Evolutionary conservation across 2,797 vertebrate genomes (phyloP), one percentile per base, ranked within the genome.

Genomic region (Chromis chromis): DNA sequence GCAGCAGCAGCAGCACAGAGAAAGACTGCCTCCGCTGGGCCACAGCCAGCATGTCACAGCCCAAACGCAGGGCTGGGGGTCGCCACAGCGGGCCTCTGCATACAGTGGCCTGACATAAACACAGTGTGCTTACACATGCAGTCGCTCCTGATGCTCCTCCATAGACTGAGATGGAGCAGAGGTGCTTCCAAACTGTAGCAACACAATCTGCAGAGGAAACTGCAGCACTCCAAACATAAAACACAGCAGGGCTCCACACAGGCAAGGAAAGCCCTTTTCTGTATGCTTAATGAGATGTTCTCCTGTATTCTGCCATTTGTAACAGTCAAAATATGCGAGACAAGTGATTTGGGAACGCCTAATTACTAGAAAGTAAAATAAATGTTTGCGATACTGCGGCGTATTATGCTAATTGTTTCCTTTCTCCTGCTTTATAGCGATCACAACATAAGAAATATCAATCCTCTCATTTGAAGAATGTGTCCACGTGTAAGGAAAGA

Each of bases 1-100:
- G 82, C 81, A 25, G 82, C 55, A 6, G 75, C 64, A 64, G 85
- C 67, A 53, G 82, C 74, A 74, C 84, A 79, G 80, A 76, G 83
- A 78, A 88, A 76, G 85, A 76, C 86, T 73, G 85, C 86, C 82
- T 90, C 82, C 42, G 73, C 86, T 81, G 86, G 87, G 89, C 86
- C 79, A 36, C 62, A 82, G 82, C 82, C 82, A 81, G 83, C 83
- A 61, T 65, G 83, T 86, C 81, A 83, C 84, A 80, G 65, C 78
- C 82, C 72, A 46, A 76, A 83, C 24, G 7, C 80, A 9, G 78
- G 72, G 70, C 65, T 46, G 55, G 66, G 76, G 74, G 82, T 78
- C 25, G 48, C 64, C 74, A 49, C 83, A 71, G 87, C 70, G 46
- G 76, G 80, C 69, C 69, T 81, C 83, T 33, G 80, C 76, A 78